These are phyloP conservation scores for Phortica okadai DNA, from an alignment of 2,888 invertebrate genomes.

Conservation along the genomic window DNA sequence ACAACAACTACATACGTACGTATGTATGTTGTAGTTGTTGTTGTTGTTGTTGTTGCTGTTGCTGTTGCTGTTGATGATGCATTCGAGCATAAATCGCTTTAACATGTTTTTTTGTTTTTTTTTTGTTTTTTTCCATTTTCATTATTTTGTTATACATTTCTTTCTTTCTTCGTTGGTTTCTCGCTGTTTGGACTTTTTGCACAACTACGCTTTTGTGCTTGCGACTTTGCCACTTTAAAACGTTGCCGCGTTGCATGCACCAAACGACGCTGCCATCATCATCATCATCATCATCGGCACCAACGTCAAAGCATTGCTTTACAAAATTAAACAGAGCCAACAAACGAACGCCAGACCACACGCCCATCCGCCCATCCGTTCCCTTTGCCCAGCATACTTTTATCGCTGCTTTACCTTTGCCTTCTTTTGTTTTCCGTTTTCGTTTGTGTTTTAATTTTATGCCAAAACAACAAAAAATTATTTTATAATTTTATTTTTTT, in stretches of 20 bases:
- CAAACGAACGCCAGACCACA: no score
- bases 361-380: not conserved
- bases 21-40: slow-evolving; percentile 37
- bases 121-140: slow-evolving; percentile 42
- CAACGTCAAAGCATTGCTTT: no score
- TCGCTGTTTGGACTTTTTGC: not conserved
- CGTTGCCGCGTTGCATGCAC: not conserved
- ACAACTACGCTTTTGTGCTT: not conserved
- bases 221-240: not conserved
- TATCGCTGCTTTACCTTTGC: no score
- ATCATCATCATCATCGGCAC: no score
- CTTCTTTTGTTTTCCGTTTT: not conserved
- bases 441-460: not conserved
- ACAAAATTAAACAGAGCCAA: no score
- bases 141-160: slow-evolving; percentile 22
- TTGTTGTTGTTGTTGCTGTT: slow-evolving; percentile 25
- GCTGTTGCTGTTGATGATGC: slow-evolving; percentile 33
- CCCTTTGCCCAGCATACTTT: not conserved
- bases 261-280: not conserved
- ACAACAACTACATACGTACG: not conserved
- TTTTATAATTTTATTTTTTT: no score
- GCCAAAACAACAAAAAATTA: no score
- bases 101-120: slow-evolving; percentile 59
- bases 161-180: not conserved
- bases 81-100: slow-evolving; percentile 46